Evolutionary conservation across 2,113 vertebrate genomes (phyloP).

Genomic region (Aspiorhynchus laticeps): DNA sequence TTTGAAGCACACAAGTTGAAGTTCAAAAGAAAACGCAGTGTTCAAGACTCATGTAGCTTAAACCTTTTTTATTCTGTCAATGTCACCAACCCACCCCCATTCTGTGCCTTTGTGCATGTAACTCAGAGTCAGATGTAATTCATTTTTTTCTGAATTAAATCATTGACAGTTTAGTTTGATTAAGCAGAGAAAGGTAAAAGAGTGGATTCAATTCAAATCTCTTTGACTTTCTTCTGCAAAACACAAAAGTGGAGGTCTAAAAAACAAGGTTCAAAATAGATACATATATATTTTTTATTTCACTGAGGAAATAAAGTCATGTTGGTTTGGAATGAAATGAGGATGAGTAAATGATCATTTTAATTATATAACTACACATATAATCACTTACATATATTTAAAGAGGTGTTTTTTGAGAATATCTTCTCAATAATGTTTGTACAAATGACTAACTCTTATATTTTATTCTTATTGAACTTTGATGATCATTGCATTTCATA

Average conservation of each 20-base stretch:
- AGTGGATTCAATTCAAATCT: conserved; percentile 39
- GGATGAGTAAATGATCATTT: neutral
- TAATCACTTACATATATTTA: neutral
- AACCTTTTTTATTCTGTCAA: conserved; percentile 3
- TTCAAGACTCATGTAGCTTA: neutral
- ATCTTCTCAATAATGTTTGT: neutral
- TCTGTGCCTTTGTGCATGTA: neutral
- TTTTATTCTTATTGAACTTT: neutral
- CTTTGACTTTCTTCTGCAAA: neutral
- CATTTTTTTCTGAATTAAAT: neutral
- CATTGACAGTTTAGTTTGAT: conserved; percentile 28
- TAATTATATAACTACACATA: neutral
- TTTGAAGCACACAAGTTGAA: neutral
- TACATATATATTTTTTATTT: no score
- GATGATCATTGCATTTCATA: neutral
- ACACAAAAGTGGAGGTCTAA: neutral
- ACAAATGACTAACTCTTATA: neutral
- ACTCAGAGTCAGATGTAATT: neutral
- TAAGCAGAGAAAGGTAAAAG: conserved; percentile 62
- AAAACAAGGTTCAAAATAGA: no score
- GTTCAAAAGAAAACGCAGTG: neutral
- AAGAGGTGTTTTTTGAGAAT: neutral
- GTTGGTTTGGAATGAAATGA: neutral
- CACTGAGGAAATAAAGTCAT: neutral
- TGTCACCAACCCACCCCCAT: neutral